Base-by-base conservation (phyloP, 2,888 invertebrate genomes). In the Cataglyphis cursor region DNA sequence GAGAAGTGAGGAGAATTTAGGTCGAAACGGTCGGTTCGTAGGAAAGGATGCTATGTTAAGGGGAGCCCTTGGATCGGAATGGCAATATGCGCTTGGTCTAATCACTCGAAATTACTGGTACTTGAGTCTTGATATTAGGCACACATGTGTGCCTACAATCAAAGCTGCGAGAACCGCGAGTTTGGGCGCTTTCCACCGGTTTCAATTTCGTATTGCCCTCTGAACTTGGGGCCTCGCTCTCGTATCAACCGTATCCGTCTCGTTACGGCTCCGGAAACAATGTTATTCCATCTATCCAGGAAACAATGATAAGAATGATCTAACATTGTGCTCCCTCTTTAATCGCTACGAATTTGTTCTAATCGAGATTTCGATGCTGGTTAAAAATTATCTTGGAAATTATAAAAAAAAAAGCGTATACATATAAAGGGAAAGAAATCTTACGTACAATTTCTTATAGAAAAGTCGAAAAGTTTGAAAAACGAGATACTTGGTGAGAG, bases 141-240 rank as follows among this genome's bases (percentile, higher is more conserved):
- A 74, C 85, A 85, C 85, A 83, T 62, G 83, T 85, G 85, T 74
- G 83, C 66, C 83, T 66, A 57, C 78, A 72, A 83, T 83, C 83
- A 73, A 81, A 66, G 64, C 78, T 48, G 21, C 82, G 6, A 65
- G 65, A 65, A 59, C 38, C 28, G 51, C 44, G 74, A 44, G 74
- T 81, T 38, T 41, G 44, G 44, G 74, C 38, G 81, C 74, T 62
- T 81, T 81, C 73, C 41, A 41, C 41, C 51, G 24, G 81, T 62
- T 64, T 54, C 62, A 82, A 68, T 82, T 48, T 21, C 51, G 38
- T 75, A 76, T 62, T 51, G 54, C 62, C 54, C 62, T 81, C 51
- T 68, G 51, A 76, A 82, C 48, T 31, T 41, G 12, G 9, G 38
- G 41, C 15, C 8, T 38, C 24, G 21, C 38, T 21, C 68, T 48